Evolutionary conservation across 1,140 invertebrate species (phyloP), one percentile per base, ranked within the genome.

Genomic region (Grapholita molesta): DNA sequence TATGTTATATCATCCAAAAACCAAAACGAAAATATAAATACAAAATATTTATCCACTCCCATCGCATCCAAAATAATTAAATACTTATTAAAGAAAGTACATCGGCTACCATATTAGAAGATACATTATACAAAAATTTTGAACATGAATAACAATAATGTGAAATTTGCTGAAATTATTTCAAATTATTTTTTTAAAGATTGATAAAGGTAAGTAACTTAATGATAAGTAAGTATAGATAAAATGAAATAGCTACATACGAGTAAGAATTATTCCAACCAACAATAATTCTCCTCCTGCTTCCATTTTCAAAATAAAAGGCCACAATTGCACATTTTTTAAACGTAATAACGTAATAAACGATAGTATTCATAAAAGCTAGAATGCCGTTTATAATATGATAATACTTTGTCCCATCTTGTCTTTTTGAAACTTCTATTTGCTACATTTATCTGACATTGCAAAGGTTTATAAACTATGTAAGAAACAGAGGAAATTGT

Each of bases 221-320:
- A 21, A 21, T 48, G 2, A 9, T 48, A 15, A 21, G 18, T 48
- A 35, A 35, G 11, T 9, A 48, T 2, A 8, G 8, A 9, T 42
- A 48, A 48, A 48, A 15, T 48, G 3, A 0, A 18, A 48, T 48
- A 48, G 2, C 5, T 18, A 83, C 77, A 83, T 53, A 69, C 28
- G 42, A 66, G 69, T 25, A 70, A 55, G 72, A 74, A 74, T 74
- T 25, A 74, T 68, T 71, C 72, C 72, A 74, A 74, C 72, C 72
- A 69, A 71, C 67, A 42, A 74, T 71, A 71, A 66, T 67, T 67
- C 38, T 52, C 52, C 55, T 61, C 28, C 25, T 15, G n/a, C 15
- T 21, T 2, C n/a, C 3, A 35, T 3, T 38, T 48, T 48, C 15
- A 48, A 48, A 48, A 48, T 21, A 48, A 48, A 48, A 18, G 42